These are phyloP conservation scores for Rhaphigaster nebulosa DNA, from an alignment of 2,888 invertebrate genomes.

Conservation along the genomic window DNA sequence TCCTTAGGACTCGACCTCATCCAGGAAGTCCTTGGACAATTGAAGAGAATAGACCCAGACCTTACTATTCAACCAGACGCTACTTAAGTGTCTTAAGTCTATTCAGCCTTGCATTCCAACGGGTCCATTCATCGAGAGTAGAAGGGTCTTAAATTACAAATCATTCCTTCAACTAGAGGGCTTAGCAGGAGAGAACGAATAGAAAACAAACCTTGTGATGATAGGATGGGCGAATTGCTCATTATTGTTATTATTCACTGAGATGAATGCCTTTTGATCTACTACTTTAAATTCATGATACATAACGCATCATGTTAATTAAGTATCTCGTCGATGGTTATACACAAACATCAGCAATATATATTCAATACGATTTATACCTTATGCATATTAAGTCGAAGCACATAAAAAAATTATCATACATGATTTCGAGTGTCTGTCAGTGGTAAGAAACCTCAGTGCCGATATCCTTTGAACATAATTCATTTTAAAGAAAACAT, in stretches of 20 bases:
- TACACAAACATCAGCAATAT: too few species aligned
- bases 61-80: background rate
- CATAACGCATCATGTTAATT: background rate
- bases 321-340: too few species aligned
- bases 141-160: background rate
- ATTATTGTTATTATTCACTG: too few species aligned
- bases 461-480: too few species aligned
- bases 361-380: too few species aligned
- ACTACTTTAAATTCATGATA: background rate
- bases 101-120: slow-evolving; percentile 5
- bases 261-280: too few species aligned
- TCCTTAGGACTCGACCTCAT: background rate
- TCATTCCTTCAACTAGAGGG: background rate
- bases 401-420: too few species aligned
- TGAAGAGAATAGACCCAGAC: background rate
- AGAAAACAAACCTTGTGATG: background rate
- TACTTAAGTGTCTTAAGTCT: background rate
- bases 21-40: background rate
- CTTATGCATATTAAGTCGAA: too few species aligned
- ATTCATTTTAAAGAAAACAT: too few species aligned
- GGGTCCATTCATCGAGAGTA: background rate
- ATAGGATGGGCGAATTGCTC: background rate
- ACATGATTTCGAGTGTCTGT: too few species aligned
- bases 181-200: background rate
- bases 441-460: too few species aligned